These are phyloP conservation scores for Eurystomus gularis DNA, from an alignment of 2,113 vertebrate genomes.

Conservation along the genomic window DNA sequence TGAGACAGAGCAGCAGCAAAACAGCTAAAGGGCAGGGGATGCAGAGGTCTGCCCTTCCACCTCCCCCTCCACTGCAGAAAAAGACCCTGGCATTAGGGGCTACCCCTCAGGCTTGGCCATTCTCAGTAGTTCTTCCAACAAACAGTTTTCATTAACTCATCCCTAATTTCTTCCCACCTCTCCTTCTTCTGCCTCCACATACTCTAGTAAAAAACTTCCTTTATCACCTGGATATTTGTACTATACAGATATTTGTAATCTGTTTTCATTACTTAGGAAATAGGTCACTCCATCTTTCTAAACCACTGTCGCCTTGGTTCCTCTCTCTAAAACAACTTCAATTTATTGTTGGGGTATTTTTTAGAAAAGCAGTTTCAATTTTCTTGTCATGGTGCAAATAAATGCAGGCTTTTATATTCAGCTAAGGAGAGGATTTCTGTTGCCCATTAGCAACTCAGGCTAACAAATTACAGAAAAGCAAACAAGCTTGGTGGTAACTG, in stretches of 20 bases:
- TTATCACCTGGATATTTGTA: not conserved
- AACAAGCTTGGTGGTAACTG: not conserved
- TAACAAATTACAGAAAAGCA: not conserved
- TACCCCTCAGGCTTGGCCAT: accelerated
- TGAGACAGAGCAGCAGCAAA: not conserved
- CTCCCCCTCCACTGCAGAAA: not conserved
- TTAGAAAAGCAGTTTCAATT: not conserved
- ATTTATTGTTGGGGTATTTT: not conserved
- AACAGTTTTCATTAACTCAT: not conserved
- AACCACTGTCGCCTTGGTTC: not conserved
- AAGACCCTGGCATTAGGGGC: not conserved
- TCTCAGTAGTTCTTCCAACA: not conserved
- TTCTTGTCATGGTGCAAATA: not conserved
- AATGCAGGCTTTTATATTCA: not conserved
- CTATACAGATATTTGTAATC: not conserved
- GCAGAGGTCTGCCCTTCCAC: not conserved
- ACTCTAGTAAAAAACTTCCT: not conserved
- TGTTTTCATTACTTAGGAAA: not conserved
- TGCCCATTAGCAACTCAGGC: not conserved
- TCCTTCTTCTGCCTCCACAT: not conserved
- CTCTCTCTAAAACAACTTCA: not conserved
- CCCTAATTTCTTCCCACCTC: not conserved
- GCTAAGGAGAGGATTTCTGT: not conserved
- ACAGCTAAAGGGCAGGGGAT: not conserved
- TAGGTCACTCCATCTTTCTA: not conserved